phyloP scores from a whole-genome alignment of 1,140 invertebrate species.

The Bombus fervidus region DNA sequence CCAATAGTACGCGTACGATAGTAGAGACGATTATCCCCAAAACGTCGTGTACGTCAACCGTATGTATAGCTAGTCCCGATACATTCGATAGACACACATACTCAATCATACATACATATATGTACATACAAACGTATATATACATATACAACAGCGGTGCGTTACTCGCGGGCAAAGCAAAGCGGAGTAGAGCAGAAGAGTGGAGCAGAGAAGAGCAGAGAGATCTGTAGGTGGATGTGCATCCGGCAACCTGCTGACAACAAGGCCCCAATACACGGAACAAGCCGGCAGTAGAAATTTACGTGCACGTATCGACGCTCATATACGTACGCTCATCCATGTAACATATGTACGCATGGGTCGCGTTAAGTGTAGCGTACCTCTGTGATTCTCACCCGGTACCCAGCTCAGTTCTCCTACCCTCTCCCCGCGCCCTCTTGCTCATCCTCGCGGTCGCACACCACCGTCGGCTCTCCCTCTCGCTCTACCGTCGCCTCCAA shows the following conservation, averaged over 20 bases:
- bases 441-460: slow-evolving; percentile 39
- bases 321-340: slow-evolving; percentile 34
- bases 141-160: not conserved
- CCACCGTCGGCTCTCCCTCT: slow-evolving; percentile 25
- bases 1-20: slow-evolving; percentile 46
- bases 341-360: slow-evolving; percentile 62
- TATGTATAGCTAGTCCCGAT: slow-evolving; percentile 4
- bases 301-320: slow-evolving; percentile 39
- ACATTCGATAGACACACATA: not conserved
- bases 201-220: slow-evolving; percentile 34
- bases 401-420: slow-evolving; percentile 54
- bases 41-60: slow-evolving; percentile 16
- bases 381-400: slow-evolving; percentile 73
- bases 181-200: slow-evolving; percentile 26
- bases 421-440: slow-evolving; percentile 32
- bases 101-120: not conserved
- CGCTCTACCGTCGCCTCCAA: slow-evolving; percentile 30
- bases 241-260: slow-evolving; percentile 69
- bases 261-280: slow-evolving; percentile 59
- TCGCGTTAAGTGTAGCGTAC: slow-evolving; percentile 76
- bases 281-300: slow-evolving; percentile 48
- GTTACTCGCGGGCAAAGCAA: slow-evolving; percentile 35
- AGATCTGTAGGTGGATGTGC: slow-evolving; percentile 59
- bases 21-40: slow-evolving; percentile 53
- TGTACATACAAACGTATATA: not conserved